A percentile compares a stretch with the other conserved stretches of the same genome.
phyloP scores from a whole-genome alignment of 2,888 invertebrate species.

The Sussaba pulchella region DNA sequence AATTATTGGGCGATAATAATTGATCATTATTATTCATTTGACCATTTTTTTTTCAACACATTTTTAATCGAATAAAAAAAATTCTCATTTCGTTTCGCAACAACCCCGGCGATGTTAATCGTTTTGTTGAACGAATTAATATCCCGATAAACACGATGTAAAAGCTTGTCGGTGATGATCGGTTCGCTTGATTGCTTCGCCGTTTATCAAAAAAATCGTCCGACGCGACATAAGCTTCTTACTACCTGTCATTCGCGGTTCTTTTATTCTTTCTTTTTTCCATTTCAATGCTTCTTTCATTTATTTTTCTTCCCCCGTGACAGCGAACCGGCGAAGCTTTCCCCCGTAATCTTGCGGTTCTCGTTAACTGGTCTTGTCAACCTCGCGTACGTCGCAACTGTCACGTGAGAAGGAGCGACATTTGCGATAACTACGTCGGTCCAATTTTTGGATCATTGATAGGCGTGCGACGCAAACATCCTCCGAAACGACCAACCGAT shows the following conservation, averaged over 20 bases:
- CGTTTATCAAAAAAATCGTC: slow-evolving; percentile 13
- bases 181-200: slow-evolving; percentile 12
- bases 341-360: slow-evolving; percentile 1
- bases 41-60: too few relatives aligned
- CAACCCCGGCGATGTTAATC: neutral
- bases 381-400: neutral
- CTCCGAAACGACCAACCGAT: neutral
- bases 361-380: slow-evolving; percentile 30
- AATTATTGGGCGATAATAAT: too few relatives aligned
- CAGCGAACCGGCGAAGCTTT: slow-evolving; percentile 21
- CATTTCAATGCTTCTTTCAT: too few relatives aligned
- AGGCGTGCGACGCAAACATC: neutral
- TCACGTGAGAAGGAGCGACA: slow-evolving; percentile 4
- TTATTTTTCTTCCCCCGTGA: too few relatives aligned
- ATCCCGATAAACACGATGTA: slow-evolving; percentile 22
- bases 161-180: slow-evolving; percentile 13
- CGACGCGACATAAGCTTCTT: slow-evolving; percentile 11
- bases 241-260: slow-evolving; percentile 8
- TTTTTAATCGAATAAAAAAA: too few relatives aligned
- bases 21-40: too few relatives aligned
- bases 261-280: slow-evolving; percentile 1
- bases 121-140: slow-evolving; percentile 1
- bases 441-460: slow-evolving; percentile 20
- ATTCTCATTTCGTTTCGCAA: slow-evolving; percentile 6
- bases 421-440: neutral